Conservation (phyloP, 2,113 vertebrate species). For the Centropus bengalensis region DNA sequence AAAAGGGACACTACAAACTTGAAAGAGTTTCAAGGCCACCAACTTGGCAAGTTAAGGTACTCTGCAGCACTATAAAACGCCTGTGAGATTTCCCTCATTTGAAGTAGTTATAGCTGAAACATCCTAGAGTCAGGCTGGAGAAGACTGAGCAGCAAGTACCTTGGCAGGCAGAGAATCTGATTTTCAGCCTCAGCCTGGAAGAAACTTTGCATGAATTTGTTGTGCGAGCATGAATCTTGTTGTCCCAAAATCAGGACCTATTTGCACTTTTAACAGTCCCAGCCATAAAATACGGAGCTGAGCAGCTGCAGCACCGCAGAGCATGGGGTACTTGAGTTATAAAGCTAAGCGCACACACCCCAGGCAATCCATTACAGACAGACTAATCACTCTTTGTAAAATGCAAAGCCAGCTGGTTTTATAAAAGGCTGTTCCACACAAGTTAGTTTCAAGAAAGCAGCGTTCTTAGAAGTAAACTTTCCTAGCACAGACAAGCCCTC, state of each 20-base stretch:
- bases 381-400: neutral
- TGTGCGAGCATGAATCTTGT: neutral
- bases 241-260: neutral
- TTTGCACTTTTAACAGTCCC: neutral
- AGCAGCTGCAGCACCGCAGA: neutral
- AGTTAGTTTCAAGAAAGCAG: neutral
- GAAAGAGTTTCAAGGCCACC: neutral
- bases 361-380: fast-evolving
- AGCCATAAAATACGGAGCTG: neutral
- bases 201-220: neutral
- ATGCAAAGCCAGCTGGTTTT: neutral
- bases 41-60: neutral
- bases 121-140: neutral
- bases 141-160: neutral
- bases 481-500: neutral
- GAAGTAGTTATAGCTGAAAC: neutral
- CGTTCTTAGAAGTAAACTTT: neutral
- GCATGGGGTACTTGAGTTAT: fast-evolving
- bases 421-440: neutral
- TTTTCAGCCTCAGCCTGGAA: neutral
- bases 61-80: neutral
- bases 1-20: neutral
- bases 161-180: neutral
- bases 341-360: fast-evolving
- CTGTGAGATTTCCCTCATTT: neutral